Evolutionary conservation across 1,140 invertebrate species (phyloP).

Genomic region (Drosophila miranda): DNA sequence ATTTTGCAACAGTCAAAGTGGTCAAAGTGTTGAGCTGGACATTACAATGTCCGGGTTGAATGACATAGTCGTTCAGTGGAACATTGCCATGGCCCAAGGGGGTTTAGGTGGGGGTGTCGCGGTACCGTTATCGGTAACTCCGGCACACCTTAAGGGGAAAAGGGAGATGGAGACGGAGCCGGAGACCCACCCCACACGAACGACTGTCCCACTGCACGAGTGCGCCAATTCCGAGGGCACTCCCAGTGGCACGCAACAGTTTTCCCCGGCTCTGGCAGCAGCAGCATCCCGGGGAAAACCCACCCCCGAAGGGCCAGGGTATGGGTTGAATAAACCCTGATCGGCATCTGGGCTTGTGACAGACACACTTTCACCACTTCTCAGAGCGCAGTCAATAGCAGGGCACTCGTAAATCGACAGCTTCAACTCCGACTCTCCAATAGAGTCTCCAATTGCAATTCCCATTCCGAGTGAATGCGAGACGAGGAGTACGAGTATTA

Average conservation of each 20-base stretch:
- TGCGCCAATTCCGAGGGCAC: constrained; percentile 63
- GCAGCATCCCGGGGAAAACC: constrained; percentile 54
- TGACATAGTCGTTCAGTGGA: too few relatives aligned
- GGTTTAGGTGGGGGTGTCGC: too few relatives aligned
- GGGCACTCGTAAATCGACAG: constrained; percentile 38
- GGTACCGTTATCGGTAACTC: too few relatives aligned
- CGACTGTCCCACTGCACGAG: constrained; percentile 61
- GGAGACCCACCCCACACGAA: too few relatives aligned
- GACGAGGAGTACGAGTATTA: constrained; percentile 22
- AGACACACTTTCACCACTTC: constrained; percentile 45
- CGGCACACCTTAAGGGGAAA: constrained; percentile 48
- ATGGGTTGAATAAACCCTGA: constrained; percentile 69
- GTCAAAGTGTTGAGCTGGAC: too few relatives aligned
- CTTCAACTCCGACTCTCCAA: constrained; percentile 16
- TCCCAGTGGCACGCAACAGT: constrained; percentile 73
- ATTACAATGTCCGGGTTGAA: too few relatives aligned
- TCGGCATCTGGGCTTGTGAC: background rate
- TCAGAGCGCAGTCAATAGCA: background rate
- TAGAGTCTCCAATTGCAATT: too few relatives aligned
- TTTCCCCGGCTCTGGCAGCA: constrained; percentile 27
- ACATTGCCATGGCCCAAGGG: too few relatives aligned
- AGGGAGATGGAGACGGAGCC: background rate
- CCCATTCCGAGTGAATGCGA: constrained; percentile 27
- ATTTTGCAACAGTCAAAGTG: too few relatives aligned
- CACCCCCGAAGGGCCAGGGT: constrained; percentile 1